Evolutionary conservation across 2,113 vertebrate species (phyloP), one percentile per base, ranked within the genome.

Genomic region (Nyctibius bracteatus): DNA sequence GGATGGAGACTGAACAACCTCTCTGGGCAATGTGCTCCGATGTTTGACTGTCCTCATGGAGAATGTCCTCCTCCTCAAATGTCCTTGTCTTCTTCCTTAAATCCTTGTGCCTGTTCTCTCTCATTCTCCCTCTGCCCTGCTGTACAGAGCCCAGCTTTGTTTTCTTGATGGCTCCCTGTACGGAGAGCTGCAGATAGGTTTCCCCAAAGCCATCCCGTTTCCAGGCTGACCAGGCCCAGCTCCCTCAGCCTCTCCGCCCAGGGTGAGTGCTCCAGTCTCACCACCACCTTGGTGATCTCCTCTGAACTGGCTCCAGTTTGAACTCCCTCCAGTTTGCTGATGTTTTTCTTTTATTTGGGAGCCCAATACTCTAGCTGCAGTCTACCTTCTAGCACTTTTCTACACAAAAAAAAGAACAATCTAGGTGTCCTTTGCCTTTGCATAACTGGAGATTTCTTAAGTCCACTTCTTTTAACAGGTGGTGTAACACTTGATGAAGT

Each of bases 341-440:
- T 35, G 8, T 1, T 79, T 68, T 46, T n/a, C 35, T 57, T 79
- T 67, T 41, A 18, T 30, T 3, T 10, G 1, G 23, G 22, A 25
- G 10, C 52, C 19, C 2, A 52, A 5, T 35, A 15, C 14, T 61
- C 0, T 0, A 51, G 39, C 39, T 92, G 47, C n/a, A 28, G 27
- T 24, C 55, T 59, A 10, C 83, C 39, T 92, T 59, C 39, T n/a
- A 86, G 44, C 33, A 27, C 23, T 86, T 77, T n/a, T 80, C n/a
- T 24, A 54, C 8, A 12, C 6, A n/a, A n/a, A 28, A 63, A 74
- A 17, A 14, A 49, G 9, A 51, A 41, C 43, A 58, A 27, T 75
- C n/a, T 18, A 27, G 17, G n/a, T 82, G 12, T 47, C 30, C 52
- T 88, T 80, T 80, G 39, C 30, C 52, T 88, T 80, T 80, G 39